These are phyloP conservation scores for Lytechinus variegatus DNA, from an alignment of 35 echinoderm and acorn worm species.

Conservation along the genomic window DNA sequence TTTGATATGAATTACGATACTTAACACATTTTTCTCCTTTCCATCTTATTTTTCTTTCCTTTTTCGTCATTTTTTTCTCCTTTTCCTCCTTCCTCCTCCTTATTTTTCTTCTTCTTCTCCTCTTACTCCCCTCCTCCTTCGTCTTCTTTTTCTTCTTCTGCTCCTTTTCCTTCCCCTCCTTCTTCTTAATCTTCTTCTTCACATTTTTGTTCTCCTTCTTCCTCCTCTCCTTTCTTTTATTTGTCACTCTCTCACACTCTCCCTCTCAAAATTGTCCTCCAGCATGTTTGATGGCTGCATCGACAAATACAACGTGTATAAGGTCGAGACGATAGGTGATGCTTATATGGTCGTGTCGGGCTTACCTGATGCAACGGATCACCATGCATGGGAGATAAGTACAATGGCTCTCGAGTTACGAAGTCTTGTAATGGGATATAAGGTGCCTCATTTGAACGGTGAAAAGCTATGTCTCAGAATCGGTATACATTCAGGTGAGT, in stretches of 20 bases:
- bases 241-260: no score
- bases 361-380: slow-evolving; percentile 55
- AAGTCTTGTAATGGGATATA: slow-evolving; percentile 60
- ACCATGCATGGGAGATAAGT: slow-evolving; percentile 73
- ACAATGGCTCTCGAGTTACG: slow-evolving; percentile 77
- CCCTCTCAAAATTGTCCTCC: background rate
- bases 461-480: slow-evolving; percentile 61
- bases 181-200: background rate
- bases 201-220: no score
- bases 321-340: slow-evolving; percentile 92
- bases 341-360: slow-evolving; percentile 94
- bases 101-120: background rate
- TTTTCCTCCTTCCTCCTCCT: background rate
- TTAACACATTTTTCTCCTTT: background rate
- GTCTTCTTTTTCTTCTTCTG: background rate
- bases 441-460: slow-evolving; percentile 61
- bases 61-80: background rate
- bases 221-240: no score
- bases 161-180: background rate
- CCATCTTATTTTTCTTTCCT: background rate
- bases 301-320: slow-evolving; percentile 41
- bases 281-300: slow-evolving; percentile 39
- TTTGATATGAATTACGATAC: no score
- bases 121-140: background rate
- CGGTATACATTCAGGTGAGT: slow-evolving; percentile 78